These are phyloP conservation scores for Cochlearius cochlearius DNA, from an alignment of 2,113 vertebrate genomes.

Conservation along the genomic window DNA sequence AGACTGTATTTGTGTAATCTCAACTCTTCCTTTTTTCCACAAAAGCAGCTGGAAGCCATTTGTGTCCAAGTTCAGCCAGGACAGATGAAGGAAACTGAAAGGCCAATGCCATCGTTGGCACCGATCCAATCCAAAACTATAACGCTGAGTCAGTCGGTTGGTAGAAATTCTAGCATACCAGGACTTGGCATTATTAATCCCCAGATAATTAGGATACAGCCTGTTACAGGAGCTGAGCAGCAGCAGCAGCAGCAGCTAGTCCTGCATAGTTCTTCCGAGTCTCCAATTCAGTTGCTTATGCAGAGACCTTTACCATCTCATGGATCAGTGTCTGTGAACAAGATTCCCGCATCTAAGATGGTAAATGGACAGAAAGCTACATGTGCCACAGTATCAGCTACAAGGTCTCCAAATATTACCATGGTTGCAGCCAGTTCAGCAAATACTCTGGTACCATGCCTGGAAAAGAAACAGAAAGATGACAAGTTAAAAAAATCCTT, in stretches of 20 bases:
- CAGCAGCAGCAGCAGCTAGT: constrained; percentile 80
- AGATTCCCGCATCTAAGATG: constrained; percentile 19
- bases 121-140: constrained; percentile 64
- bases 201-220: constrained; percentile 84
- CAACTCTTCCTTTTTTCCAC: constrained; percentile 40
- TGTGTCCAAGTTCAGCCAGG: constrained; percentile 84
- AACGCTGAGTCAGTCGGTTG: constrained; percentile 31
- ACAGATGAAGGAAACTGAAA: constrained; percentile 71
- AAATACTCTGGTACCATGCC: neutral
- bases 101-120: constrained; percentile 48
- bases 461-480: constrained; percentile 63
- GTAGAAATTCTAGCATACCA: constrained; percentile 60
- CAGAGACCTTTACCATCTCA: constrained; percentile 74
- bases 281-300: constrained; percentile 78
- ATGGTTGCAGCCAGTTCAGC: neutral
- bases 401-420: neutral
- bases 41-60: constrained; percentile 82
- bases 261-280: constrained; percentile 66
- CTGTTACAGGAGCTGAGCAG: constrained; percentile 68
- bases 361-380: neutral
- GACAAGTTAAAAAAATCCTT: constrained; percentile 80
- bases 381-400: neutral
- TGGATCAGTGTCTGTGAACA: constrained; percentile 70
- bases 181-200: constrained; percentile 73
- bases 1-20: neutral